phyloP scores from a whole-genome alignment of 1,140 invertebrate species.

The Spodoptera litura region DNA sequence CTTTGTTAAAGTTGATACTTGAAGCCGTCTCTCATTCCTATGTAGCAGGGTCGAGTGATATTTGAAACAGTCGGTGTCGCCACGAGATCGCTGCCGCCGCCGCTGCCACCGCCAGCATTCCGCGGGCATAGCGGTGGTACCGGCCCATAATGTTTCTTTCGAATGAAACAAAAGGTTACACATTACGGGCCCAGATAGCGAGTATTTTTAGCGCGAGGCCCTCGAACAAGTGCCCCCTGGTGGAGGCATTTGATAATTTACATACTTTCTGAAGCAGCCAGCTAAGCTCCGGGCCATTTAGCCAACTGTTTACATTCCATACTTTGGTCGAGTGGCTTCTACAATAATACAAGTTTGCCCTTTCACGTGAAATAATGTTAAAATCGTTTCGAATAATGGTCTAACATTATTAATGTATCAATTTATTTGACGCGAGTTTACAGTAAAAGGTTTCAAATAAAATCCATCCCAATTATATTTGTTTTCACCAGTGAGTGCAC shows the following conservation, averaged over 20 bases:
- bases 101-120: no score
- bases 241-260: conserved; percentile 15
- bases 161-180: background rate
- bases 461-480: no score
- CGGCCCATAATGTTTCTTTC: background rate
- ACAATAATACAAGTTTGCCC: background rate
- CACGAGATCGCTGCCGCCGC: no score
- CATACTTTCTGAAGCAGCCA: background rate
- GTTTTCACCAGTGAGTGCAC: no score
- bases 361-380: background rate
- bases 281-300: background rate
- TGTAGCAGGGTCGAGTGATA: no score
- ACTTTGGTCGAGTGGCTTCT: background rate
- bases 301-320: background rate
- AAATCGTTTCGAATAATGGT: background rate
- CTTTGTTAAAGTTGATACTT: no score
- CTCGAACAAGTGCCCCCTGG: background rate
- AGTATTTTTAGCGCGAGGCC: conserved; percentile 12
- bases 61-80: no score
- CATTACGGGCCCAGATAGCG: background rate
- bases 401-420: background rate
- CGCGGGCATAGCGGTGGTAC: background rate
- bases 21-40: no score
- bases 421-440: no score
- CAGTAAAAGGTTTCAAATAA: no score